These are phyloP conservation scores for Epinephelus fuscoguttatus DNA, from an alignment of 2,113 vertebrate genomes.

Conservation along the genomic window DNA sequence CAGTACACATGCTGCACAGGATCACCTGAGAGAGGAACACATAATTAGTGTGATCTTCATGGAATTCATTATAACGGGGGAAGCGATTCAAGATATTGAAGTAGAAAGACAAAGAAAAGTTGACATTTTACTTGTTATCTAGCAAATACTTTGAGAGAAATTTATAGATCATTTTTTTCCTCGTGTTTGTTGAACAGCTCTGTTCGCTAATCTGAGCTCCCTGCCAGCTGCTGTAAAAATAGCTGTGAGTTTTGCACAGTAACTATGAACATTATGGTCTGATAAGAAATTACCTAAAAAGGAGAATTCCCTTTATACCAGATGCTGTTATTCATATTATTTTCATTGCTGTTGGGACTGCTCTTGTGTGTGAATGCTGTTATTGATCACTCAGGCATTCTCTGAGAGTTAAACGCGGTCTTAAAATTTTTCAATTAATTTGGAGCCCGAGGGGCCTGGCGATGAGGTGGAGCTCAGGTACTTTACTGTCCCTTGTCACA, in stretches of 20 bases:
- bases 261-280: slow-evolving; percentile 15
- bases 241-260: slow-evolving; percentile 28
- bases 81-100: slow-evolving; percentile 17
- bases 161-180: slow-evolving; percentile 20
- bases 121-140: slow-evolving; percentile 42
- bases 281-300: slow-evolving; percentile 20
- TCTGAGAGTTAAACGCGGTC: slow-evolving; percentile 36
- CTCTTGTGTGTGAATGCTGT: slow-evolving; percentile 23
- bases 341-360: slow-evolving; percentile 5
- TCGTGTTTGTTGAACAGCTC: slow-evolving; percentile 32
- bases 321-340: slow-evolving; percentile 11
- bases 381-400: slow-evolving; percentile 50
- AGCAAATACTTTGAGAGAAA: slow-evolving; percentile 27
- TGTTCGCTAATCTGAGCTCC: slow-evolving; percentile 46
- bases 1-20: slow-evolving; percentile 33
- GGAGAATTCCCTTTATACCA: not conserved
- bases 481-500: slow-evolving; percentile 72
- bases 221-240: slow-evolving; percentile 48
- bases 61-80: slow-evolving; percentile 44
- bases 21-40: slow-evolving; percentile 62
- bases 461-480: slow-evolving; percentile 62
- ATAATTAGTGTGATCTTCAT: slow-evolving; percentile 52
- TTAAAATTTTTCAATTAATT: slow-evolving; percentile 69
- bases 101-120: slow-evolving; percentile 22
- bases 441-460: slow-evolving; percentile 40